Percentiles rank a stretch among this genome's conserved stretches.
These are phyloP conservation scores for Anodontia alba DNA, from an alignment of 2,888 invertebrate species.

Conservation along the genomic window DNA sequence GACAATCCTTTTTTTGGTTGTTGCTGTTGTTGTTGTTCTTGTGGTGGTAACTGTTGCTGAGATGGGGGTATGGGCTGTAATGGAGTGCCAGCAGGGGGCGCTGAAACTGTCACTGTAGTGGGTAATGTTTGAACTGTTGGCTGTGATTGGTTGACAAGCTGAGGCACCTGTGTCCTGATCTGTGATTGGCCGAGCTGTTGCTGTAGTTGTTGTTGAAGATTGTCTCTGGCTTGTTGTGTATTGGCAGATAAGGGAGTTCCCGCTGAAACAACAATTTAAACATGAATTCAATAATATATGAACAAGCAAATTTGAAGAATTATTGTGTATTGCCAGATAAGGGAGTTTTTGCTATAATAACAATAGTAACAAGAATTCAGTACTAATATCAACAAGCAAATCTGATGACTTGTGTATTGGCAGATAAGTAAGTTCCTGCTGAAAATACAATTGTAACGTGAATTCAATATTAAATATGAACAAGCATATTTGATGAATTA, in stretches of 20 bases:
- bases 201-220: constrained; percentile 81
- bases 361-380: too few species aligned
- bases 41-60: constrained; percentile 47
- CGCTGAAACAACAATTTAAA: constrained; percentile 18
- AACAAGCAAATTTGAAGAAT: too few species aligned
- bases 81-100: neutral
- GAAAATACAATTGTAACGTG: too few species aligned
- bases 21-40: constrained; percentile 64
- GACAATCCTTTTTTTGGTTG: constrained; percentile 83
- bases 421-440: too few species aligned
- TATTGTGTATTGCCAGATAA: too few species aligned
- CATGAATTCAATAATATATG: too few species aligned
- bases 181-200: constrained; percentile 79
- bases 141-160: constrained; percentile 21
- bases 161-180: constrained; percentile 63
- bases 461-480: too few species aligned
- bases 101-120: neutral
- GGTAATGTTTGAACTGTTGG: neutral
- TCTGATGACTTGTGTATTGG: too few species aligned
- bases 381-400: too few species aligned
- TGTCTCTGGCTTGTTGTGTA: constrained; percentile 79
- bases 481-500: too few species aligned
- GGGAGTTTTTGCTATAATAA: too few species aligned
- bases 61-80: constrained; percentile 14
- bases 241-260: constrained; percentile 55